phyloP scores from a whole-genome alignment of 2,113 vertebrate species.

The Blennius ocellaris region DNA sequence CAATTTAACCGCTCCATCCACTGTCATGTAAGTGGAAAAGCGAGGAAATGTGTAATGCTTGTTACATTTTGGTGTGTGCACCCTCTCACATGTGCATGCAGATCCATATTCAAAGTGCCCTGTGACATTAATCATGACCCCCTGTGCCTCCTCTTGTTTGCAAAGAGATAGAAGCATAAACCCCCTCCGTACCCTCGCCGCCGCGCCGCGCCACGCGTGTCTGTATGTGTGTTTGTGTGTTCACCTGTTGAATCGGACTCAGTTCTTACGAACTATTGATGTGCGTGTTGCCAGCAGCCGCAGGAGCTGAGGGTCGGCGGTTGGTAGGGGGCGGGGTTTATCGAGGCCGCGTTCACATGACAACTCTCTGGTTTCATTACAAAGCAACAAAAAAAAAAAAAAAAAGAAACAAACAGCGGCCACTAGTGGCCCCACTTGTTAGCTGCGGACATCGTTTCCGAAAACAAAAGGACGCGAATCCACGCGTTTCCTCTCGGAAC shows the following conservation, averaged over 20 bases:
- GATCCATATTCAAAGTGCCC: conserved; percentile 76
- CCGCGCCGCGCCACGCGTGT: conserved; percentile 35
- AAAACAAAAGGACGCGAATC: too few species aligned
- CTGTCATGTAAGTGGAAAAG: conserved; percentile 63
- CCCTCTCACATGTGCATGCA: conserved; percentile 73
- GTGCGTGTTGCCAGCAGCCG: conserved; percentile 53
- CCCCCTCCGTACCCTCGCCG: conserved; percentile 38
- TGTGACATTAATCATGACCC: conserved; percentile 74
- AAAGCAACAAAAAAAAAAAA: too few species aligned
- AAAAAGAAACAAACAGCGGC: too few species aligned
- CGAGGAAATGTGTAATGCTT: conserved; percentile 70
- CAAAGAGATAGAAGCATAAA: conserved; percentile 59
- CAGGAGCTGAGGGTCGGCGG: conserved; percentile 15
- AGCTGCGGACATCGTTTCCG: too few species aligned
- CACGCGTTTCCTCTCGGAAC: too few species aligned
- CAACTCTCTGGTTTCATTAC: too few species aligned
- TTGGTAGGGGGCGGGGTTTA: not conserved
- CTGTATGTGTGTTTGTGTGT: conserved; percentile 48
- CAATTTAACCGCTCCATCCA: conserved; percentile 60
- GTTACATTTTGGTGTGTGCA: conserved; percentile 71
- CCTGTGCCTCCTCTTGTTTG: conserved; percentile 79
- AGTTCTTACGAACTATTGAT: conserved; percentile 36
- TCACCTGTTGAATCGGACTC: conserved; percentile 40
- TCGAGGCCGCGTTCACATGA: too few species aligned
- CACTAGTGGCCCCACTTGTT: too few species aligned